Evolutionary conservation across 2,888 invertebrate genomes (phyloP).

Genomic region (Cataglyphis cursor): DNA sequence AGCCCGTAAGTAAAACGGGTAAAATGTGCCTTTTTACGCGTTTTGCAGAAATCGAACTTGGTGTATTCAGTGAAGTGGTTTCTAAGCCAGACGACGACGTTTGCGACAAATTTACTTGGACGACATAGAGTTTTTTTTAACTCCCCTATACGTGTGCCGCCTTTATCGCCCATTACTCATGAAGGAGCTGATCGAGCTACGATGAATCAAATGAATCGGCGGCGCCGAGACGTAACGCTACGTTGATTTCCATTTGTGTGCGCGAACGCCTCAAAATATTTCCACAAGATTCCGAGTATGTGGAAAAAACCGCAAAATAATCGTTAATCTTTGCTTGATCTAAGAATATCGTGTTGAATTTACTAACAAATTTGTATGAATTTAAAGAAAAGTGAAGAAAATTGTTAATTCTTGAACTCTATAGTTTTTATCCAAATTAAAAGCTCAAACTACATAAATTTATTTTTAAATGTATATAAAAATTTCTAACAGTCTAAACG

Average conservation of each 20-base stretch:
- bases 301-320: constrained; percentile 15
- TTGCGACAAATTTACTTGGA: not conserved
- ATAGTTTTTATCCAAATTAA: not conserved
- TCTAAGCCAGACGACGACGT: constrained; percentile 12
- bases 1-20: not conserved
- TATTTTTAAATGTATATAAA: not conserved
- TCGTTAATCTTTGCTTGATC: not conserved
- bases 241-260: constrained; percentile 36
- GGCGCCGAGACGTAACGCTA: constrained; percentile 26
- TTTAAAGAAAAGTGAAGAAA: not conserved
- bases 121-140: constrained; percentile 22
- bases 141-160: constrained; percentile 13
- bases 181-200: constrained; percentile 11
- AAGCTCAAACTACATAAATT: not conserved
- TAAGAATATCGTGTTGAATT: constrained; percentile 11
- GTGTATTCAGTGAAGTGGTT: constrained; percentile 13
- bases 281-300: constrained; percentile 2
- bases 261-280: constrained; percentile 11
- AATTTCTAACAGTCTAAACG: not conserved
- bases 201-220: constrained; percentile 37
- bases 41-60: constrained; percentile 22
- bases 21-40: constrained; percentile 33
- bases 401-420: not conserved
- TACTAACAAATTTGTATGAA: not conserved
- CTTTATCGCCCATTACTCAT: constrained; percentile 40